phyloP scores from a whole-genome alignment of 2,888 invertebrate species.

The Synergus gifuensis region DNA sequence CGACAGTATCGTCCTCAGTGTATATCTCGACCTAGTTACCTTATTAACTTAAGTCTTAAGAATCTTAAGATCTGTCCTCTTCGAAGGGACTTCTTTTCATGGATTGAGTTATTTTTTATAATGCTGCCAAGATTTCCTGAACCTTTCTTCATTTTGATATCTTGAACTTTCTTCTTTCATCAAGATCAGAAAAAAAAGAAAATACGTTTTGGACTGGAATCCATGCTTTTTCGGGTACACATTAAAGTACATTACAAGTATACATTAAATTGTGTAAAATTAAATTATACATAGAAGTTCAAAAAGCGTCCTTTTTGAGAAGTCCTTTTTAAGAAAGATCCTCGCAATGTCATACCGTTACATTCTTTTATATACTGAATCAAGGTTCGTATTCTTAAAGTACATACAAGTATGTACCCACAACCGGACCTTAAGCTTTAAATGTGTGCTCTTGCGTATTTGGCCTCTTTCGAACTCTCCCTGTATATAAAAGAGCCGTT shows the following conservation, averaged over 20 bases:
- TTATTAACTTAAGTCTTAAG: conserved; percentile 27
- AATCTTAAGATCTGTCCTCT: conserved; percentile 7
- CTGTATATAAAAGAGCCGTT: conserved; percentile 69
- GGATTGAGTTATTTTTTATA: background rate
- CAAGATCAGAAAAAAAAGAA: background rate
- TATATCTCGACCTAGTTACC: conserved; percentile 32
- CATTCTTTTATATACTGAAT: conserved; percentile 28
- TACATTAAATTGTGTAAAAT: background rate
- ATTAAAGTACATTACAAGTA: too few relatives aligned
- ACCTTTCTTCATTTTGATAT: background rate
- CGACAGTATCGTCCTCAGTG: conserved; percentile 21
- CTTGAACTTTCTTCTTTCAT: background rate
- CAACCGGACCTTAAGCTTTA: conserved; percentile 38
- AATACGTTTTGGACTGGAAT: too few relatives aligned
- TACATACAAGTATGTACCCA: conserved; percentile 22
- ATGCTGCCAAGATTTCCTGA: background rate
- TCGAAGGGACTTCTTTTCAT: background rate
- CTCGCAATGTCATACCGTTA: conserved; percentile 32
- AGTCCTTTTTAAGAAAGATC: background rate
- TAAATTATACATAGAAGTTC: conserved; percentile 32
- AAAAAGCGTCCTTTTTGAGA: background rate
- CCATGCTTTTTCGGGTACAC: too few relatives aligned
- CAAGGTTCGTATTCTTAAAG: conserved; percentile 32
- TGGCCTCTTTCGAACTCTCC: conserved; percentile 69
- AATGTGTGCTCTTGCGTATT: conserved; percentile 63